These are phyloP conservation scores for Arctocebus calabarensis DNA, from an alignment of 2,797 vertebrate genomes.

Conservation along the genomic window DNA sequence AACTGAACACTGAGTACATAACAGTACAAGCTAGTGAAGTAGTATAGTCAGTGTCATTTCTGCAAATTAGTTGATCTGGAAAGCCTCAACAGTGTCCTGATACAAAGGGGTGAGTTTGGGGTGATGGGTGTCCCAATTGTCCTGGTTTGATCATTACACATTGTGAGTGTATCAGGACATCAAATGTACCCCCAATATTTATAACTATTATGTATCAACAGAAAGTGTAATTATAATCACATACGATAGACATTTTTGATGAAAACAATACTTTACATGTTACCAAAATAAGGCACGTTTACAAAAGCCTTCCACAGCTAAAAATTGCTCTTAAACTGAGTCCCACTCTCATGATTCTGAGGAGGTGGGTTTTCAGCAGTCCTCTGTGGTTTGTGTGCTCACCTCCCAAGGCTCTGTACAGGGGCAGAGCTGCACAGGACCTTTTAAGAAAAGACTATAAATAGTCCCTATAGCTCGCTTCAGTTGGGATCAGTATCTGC, in stretches of 20 bases:
- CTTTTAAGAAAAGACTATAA: neutral
- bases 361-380: neutral
- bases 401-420: neutral
- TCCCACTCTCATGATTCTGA: neutral
- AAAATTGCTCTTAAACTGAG: neutral
- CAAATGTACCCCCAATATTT: neutral
- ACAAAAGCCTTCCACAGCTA: neutral
- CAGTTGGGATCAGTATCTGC: neutral
- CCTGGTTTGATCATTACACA: neutral
- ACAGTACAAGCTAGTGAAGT: neutral
- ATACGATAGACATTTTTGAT: neutral
- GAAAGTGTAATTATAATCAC: neutral
- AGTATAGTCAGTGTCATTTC: neutral
- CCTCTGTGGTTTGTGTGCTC: neutral
- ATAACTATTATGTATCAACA: neutral
- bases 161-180: neutral
- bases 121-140: neutral
- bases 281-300: neutral
- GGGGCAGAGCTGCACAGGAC: neutral
- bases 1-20: neutral
- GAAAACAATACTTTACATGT: neutral
- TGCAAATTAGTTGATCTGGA: neutral
- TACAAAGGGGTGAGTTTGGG: neutral
- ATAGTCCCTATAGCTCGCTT: neutral
- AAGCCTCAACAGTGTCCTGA: neutral